Evolutionary conservation across 2,888 invertebrate genomes (phyloP).

Genomic region (Drosophila rellima): DNA sequence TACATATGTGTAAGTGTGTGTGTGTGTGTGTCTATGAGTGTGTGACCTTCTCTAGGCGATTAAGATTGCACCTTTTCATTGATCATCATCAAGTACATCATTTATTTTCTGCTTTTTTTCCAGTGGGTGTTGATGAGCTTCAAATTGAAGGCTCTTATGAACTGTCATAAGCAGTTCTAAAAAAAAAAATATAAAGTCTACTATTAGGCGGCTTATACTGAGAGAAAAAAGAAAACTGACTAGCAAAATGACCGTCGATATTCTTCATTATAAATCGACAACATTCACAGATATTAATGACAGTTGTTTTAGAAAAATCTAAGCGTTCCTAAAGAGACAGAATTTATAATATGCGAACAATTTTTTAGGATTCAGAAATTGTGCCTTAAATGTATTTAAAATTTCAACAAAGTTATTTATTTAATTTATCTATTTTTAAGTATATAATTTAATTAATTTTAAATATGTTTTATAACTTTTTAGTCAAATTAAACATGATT

Average conservation of each 20-base stretch:
- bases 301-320: too few species aligned
- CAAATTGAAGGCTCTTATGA: background rate
- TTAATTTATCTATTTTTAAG: too few species aligned
- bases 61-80: slow-evolving; percentile 35
- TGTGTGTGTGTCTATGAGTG: background rate
- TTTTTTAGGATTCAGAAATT: too few species aligned
- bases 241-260: background rate
- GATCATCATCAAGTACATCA: slow-evolving; percentile 17
- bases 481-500: too few species aligned
- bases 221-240: background rate
- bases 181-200: slow-evolving; percentile 1
- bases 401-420: too few species aligned
- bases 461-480: too few species aligned
- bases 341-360: too few species aligned
- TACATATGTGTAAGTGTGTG: background rate
- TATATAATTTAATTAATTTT: too few species aligned
- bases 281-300: too few species aligned
- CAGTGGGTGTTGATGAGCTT: slow-evolving; percentile 4
- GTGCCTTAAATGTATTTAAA: too few species aligned
- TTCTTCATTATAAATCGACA: background rate
- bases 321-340: too few species aligned
- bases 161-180: background rate
- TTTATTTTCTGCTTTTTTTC: background rate
- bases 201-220: background rate
- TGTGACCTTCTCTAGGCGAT: slow-evolving; percentile 39